phyloP scores from a whole-genome alignment of 2,888 invertebrate species.

The Acronicta psi region DNA sequence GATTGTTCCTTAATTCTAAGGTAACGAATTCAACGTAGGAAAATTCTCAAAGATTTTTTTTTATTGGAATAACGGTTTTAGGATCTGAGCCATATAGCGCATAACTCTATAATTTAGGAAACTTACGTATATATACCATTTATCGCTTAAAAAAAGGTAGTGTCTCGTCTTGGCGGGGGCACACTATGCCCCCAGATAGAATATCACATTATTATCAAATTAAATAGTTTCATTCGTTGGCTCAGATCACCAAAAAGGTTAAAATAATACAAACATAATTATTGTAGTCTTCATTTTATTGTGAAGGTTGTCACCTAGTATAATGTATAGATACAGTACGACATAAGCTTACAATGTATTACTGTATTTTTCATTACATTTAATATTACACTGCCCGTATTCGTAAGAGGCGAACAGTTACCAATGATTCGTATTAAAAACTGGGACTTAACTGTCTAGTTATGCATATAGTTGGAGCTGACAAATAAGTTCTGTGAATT shows the following conservation, averaged over 20 bases:
- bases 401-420: conserved; percentile 60
- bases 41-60: no score
- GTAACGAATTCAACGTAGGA: no score
- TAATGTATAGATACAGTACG: conserved; percentile 82
- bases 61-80: no score
- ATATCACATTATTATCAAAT: neutral
- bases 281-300: conserved; percentile 88
- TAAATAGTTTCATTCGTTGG: no score
- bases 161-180: no score
- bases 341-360: conserved; percentile 85
- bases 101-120: no score
- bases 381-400: conserved; percentile 63
- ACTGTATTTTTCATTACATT: conserved; percentile 81
- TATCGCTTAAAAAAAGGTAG: no score
- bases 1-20: no score
- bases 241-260: neutral
- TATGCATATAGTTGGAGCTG: conserved; percentile 37
- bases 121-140: no score
- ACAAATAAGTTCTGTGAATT: conserved; percentile 23
- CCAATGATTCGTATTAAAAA: conserved; percentile 65
- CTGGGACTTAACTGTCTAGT: conserved; percentile 58
- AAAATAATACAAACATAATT: conserved; percentile 68
- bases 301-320: conserved; percentile 86
- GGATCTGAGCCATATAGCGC: no score
- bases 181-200: no score